Percentiles rank a stretch among this genome's conserved stretches.
These are phyloP conservation scores for Mythimna lalbum DNA, from an alignment of 2,888 invertebrate species.

Conservation along the genomic window DNA sequence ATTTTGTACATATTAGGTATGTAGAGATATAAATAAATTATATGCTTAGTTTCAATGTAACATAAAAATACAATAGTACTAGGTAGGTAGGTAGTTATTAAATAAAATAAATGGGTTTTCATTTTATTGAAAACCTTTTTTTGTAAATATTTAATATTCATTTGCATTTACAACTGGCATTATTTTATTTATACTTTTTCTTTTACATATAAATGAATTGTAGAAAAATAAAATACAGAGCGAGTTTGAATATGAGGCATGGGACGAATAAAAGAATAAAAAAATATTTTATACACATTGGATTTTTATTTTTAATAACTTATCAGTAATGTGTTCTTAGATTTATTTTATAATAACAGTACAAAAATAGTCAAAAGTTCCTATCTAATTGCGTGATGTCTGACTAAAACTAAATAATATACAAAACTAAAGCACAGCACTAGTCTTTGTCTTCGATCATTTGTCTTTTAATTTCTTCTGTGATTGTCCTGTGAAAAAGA, in stretches of 20 bases:
- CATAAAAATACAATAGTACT: neutral
- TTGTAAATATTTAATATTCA: constrained; percentile 25
- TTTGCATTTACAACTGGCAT: constrained; percentile 49
- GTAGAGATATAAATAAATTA: constrained; percentile 33
- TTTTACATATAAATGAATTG: neutral
- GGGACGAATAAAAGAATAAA: constrained; percentile 44
- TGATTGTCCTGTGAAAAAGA: constrained; percentile 83
- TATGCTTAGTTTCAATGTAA: neutral
- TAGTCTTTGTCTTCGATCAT: constrained; percentile 74
- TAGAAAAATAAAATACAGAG: constrained; percentile 16
- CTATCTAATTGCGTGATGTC: constrained; percentile 78
- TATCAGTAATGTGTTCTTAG: constrained; percentile 57
- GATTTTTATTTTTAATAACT: constrained; percentile 68
- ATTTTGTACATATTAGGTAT: constrained; percentile 44
- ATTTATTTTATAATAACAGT: constrained; percentile 67
- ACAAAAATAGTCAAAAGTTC: constrained; percentile 81
- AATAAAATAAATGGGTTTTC: constrained; percentile 17
- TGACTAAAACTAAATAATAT: constrained; percentile 71
- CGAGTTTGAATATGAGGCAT: constrained; percentile 5
- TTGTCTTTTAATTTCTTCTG: constrained; percentile 86
- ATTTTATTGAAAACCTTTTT: constrained; percentile 11
- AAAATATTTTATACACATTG: constrained; percentile 59
- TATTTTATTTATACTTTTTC: constrained; percentile 37
- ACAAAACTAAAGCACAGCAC: constrained; percentile 67
- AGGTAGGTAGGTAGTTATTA: constrained; percentile 26